Evolutionary conservation across 2,797 vertebrate genomes (phyloP).

Genomic region (Scleropages formosus): DNA sequence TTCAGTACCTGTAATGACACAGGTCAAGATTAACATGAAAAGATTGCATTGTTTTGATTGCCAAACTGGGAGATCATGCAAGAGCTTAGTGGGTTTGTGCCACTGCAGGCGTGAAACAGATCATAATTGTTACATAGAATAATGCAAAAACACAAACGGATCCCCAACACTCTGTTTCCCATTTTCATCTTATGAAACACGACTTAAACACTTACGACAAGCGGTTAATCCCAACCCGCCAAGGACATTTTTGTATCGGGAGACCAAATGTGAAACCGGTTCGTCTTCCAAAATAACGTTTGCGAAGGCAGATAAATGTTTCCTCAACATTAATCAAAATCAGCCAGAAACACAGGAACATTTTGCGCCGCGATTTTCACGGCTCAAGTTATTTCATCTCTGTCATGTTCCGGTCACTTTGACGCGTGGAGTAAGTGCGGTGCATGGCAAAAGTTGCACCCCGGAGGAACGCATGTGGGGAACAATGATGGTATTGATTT

Average conservation of each 20-base stretch:
- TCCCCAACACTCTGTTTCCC: not conserved
- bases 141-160: constrained; percentile 2
- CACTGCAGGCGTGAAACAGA: not conserved
- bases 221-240: constrained; percentile 40
- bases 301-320: not conserved
- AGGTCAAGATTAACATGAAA: too few relatives aligned
- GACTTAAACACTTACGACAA: constrained; percentile 22
- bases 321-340: not conserved
- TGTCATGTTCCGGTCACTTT: too few relatives aligned
- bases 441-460: too few relatives aligned
- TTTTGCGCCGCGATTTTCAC: too few relatives aligned
- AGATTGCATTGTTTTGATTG: not conserved
- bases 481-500: not conserved
- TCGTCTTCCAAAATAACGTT: not conserved
- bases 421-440: too few relatives aligned
- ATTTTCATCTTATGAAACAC: constrained; percentile 23
- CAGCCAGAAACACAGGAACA: too few relatives aligned
- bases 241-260: constrained; percentile 33
- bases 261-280: not conserved
- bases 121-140: not conserved
- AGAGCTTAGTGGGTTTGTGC: not conserved
- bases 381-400: too few relatives aligned
- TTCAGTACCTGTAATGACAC: not conserved
- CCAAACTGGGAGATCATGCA: constrained; percentile 32
- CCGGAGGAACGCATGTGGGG: too few relatives aligned